Evolutionary conservation across 2,888 invertebrate genomes (phyloP).

Genomic region (Lottia gigantea): DNA sequence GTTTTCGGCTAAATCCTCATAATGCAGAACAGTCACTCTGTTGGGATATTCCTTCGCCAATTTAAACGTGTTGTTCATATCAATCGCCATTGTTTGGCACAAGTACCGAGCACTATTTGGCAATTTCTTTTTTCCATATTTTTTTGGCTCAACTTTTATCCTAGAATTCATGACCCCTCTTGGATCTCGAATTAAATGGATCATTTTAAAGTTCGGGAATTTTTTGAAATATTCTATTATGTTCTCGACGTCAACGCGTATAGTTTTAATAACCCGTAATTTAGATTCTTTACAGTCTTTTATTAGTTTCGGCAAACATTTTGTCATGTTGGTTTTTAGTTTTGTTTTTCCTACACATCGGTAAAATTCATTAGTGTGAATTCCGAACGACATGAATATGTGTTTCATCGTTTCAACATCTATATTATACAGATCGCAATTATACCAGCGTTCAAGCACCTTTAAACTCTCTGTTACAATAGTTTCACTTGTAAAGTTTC

Average conservation of each 20-base stretch:
- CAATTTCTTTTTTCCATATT: not conserved
- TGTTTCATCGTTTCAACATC: not conserved
- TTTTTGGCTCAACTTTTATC: not conserved
- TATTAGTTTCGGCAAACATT: slow-evolving; percentile 12
- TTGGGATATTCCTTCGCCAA: not conserved
- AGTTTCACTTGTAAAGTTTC: not conserved
- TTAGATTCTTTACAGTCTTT: slow-evolving; percentile 12
- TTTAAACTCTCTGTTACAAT: not conserved
- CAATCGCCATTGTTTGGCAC: not conserved
- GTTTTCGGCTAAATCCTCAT: not conserved
- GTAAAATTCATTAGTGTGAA: not conserved
- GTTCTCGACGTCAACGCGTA: slow-evolving; percentile 14
- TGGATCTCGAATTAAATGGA: slow-evolving; percentile 26
- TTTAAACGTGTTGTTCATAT: not conserved
- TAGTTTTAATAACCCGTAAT: slow-evolving; percentile 19
- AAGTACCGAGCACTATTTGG: not conserved
- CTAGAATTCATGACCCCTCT: slow-evolving; percentile 22
- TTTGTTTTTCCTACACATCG: not conserved
- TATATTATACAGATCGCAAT: not conserved
- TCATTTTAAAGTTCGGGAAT: slow-evolving; percentile 19
- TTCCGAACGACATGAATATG: not conserved
- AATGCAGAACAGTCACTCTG: not conserved
- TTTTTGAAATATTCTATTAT: not conserved
- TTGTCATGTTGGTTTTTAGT: not conserved
- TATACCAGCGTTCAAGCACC: not conserved